Base-by-base conservation (phyloP, 1,140 invertebrate genomes). In the Aradophagus sp. region DNA sequence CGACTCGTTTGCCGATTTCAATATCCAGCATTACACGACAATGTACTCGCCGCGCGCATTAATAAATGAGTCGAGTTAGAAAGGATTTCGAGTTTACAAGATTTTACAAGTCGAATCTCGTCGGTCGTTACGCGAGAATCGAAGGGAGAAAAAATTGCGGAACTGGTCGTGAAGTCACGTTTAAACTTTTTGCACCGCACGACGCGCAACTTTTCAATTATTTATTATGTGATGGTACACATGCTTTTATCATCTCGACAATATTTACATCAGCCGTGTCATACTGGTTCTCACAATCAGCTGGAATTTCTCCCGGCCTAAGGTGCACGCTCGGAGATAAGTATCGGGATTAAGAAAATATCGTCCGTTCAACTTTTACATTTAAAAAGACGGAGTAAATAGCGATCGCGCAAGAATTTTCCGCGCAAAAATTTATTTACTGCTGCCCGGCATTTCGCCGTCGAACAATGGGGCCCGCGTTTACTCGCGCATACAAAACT, bases 331-430 rank as follows among this genome's bases (percentile, higher is more conserved):
- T 62, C 52, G 45, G 42, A 48, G 66, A 70, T 70, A 70, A 70
- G 52, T 11, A 70, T 70, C 67, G 11, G 58, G 67, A 63, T 63
- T 70, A 70, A 63, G 59, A 61, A 70, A 70, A 70, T 70, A 70
- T 70, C 67, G 67, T 63, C 41, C 59, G 67, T 63, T 70, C 53
- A 70, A 70, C 67, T 70, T 70, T 63, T 70, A 59, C 67, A 58
- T 70, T 70, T 58, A 63, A 63, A 58, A 70, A 52, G 29, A 70
- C 38, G 31, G 26, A 36, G 45, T 44, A 36, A n/a, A 52, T 42
- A 44, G 36, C 35, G 20, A 34, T 15, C 36, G 26, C 19, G 7
- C 16, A 45, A 47, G 26, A 63, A 70, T 70, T 70, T 70, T 56
- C 45, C 38, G 41, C 50, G 27, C 38, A 44, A 59, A 50, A 52